Base-by-base conservation (phyloP, 2,113 vertebrate species). In the pig (Sus scrofa) region DNA sequence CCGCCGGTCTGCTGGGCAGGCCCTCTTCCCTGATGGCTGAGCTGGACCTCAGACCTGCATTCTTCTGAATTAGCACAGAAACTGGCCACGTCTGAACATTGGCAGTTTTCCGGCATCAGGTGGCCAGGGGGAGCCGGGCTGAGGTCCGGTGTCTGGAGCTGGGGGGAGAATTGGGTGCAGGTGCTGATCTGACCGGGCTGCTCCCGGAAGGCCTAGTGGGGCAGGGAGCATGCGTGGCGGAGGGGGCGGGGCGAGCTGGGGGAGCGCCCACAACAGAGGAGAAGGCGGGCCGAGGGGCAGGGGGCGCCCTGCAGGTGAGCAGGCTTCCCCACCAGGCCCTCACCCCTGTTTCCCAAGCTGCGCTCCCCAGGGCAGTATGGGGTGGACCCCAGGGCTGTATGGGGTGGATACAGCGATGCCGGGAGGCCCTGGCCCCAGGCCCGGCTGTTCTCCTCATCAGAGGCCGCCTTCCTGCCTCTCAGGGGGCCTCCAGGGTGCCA, bases 401-500 rank as follows among this genome's bases (percentile, higher is more conserved):
- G n/a, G n/a, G n/a, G n/a, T n/a, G n/a, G n/a, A n/a, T n/a, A n/a
- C n/a, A n/a, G n/a, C n/a, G n/a, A n/a, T n/a, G 62, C 14, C 54
- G 50, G 30, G 50, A 52, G 50, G 74, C 74, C 74, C 9, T 4
- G 2, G 1, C 30, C 56, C 39, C 18, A 39, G 87, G n/a, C n/a
- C 60, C 3, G 0, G 20, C 60, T 77, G 96, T 84, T 92, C 92
- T 70, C 84, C 93, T 70, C 88, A 4, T 56, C 34, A 4, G 27
- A n/a, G 94, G 91, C 82, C n/a, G 52, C 79, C 65, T 60, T 75
- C 79, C 83, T 22, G 75, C 39, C 32, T 56, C 82, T 82, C 7
- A 2, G 58, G 34, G 39, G 67, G 8, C 7, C 75, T 20, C 13
- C 82, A 54, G 81, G 96, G 96, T 97, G 95, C 98, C 98, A 97